Percentiles rank a stretch among this genome's conserved stretches.
These are phyloP conservation scores for Danaus melanippus DNA, from an alignment of 1,140 invertebrate genomes.

Conservation along the genomic window DNA sequence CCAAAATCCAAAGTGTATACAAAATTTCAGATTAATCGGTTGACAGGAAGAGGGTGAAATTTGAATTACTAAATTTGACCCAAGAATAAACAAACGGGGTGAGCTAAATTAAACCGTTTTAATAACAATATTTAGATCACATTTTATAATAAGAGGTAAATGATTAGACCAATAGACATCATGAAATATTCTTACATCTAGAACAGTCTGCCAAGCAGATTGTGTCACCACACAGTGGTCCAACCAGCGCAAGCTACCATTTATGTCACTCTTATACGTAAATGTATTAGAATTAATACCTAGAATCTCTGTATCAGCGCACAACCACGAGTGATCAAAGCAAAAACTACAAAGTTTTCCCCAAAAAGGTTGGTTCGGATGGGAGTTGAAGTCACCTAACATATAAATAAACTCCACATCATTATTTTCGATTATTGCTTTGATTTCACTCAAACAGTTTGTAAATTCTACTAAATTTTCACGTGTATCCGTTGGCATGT, in stretches of 20 bases:
- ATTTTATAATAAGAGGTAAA: slow-evolving; percentile 7
- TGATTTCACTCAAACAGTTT: slow-evolving; percentile 8
- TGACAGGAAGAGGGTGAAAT: too few species aligned
- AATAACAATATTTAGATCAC: slow-evolving; percentile 26
- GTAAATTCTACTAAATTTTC: slow-evolving; percentile 6
- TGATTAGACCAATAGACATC: slow-evolving; percentile 11
- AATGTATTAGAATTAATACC: slow-evolving; percentile 8
- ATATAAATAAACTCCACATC: slow-evolving; percentile 4
- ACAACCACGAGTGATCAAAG: slow-evolving; percentile 7
- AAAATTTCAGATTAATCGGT: too few species aligned
- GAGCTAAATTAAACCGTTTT: too few species aligned
- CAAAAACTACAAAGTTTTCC: background rate
- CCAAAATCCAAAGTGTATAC: too few species aligned
- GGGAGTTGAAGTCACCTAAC: slow-evolving; percentile 8
- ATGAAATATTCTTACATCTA: slow-evolving; percentile 1
- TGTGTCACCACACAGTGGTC: slow-evolving; percentile 10
- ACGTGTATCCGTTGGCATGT: slow-evolving; percentile 9
- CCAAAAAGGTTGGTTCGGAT: slow-evolving; percentile 9
- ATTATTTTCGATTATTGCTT: slow-evolving; percentile 7
- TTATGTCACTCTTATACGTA: slow-evolving; percentile 10
- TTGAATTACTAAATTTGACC: too few species aligned
- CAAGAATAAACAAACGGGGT: too few species aligned
- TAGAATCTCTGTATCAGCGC: slow-evolving; percentile 3
- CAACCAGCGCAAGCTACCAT: too few species aligned
- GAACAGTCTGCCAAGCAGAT: slow-evolving; percentile 6